Evolutionary conservation across 2,113 vertebrate species (phyloP).

Genomic region (Mellivora capensis): DNA sequence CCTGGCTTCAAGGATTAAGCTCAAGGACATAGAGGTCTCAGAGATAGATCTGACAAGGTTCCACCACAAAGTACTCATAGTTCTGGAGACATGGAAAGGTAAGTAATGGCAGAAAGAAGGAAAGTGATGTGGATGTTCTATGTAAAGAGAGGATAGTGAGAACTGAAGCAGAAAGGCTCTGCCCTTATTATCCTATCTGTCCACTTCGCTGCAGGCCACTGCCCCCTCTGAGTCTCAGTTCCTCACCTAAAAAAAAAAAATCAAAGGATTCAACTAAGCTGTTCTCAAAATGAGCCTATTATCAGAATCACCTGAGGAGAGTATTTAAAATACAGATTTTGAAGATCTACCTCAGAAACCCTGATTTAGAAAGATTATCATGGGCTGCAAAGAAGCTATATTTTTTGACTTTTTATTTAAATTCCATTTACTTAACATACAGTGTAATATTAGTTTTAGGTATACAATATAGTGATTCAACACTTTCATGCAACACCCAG

Average conservation of each 20-base stretch:
- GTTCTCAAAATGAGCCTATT: background rate
- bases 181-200: constrained; percentile 25
- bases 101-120: background rate
- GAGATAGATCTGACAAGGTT: background rate
- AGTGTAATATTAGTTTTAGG: background rate
- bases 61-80: background rate
- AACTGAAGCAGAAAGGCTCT: background rate
- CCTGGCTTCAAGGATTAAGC: constrained; percentile 21
- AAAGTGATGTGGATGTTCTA: background rate
- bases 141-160: background rate
- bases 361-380: constrained; percentile 3
- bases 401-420: background rate
- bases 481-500: background rate
- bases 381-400: background rate
- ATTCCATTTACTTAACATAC: background rate
- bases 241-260: background rate
- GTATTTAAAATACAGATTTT: constrained; percentile 36
- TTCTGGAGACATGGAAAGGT: constrained; percentile 1
- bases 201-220: background rate
- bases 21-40: constrained; percentile 15
- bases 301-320: background rate
- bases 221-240: background rate
- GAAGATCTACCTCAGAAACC: background rate
- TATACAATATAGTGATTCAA: background rate
- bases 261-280: constrained; percentile 1